Evolutionary conservation across 2,113 vertebrate genomes (phyloP).

Genomic region (Hucho hucho): DNA sequence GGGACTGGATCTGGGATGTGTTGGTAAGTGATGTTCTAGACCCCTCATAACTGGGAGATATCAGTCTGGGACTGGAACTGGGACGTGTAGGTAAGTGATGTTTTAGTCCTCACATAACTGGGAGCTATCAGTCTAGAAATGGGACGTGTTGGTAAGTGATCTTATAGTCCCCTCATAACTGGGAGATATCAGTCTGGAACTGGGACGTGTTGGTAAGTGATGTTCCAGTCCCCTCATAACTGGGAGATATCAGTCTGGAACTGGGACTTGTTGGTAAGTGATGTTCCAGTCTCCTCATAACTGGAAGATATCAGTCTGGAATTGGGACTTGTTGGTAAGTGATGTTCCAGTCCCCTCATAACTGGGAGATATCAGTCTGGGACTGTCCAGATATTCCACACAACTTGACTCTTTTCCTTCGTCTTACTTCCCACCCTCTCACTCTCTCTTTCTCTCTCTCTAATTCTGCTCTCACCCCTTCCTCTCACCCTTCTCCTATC

Average conservation of each 20-base stretch:
- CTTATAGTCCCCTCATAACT: rapidly evolving
- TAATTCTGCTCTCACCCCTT: conserved; percentile 14
- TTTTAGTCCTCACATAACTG: rapidly evolving
- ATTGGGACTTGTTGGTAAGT: conserved; percentile 15
- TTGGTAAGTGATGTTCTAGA: no score
- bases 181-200: no score
- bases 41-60: no score
- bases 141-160: no score
- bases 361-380: background rate
- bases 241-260: conserved; percentile 62
- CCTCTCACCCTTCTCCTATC: conserved; percentile 4
- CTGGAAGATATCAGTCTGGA: background rate
- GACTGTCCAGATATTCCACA: conserved; percentile 62
- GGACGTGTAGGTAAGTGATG: no score
- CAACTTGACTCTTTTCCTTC: conserved; percentile 51
- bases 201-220: conserved; percentile 61
- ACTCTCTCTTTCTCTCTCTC: conserved; percentile 28
- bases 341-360: background rate
- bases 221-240: conserved; percentile 73
- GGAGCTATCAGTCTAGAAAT: no score
- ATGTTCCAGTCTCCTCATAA: no score
- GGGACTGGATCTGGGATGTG: no score
- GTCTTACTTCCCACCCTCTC: conserved; percentile 33
- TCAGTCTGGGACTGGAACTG: no score
- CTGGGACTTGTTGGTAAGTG: conserved; percentile 22